Conservation (phyloP, 2,888 invertebrate genomes). For the Latrodectus hesperus region DNA sequence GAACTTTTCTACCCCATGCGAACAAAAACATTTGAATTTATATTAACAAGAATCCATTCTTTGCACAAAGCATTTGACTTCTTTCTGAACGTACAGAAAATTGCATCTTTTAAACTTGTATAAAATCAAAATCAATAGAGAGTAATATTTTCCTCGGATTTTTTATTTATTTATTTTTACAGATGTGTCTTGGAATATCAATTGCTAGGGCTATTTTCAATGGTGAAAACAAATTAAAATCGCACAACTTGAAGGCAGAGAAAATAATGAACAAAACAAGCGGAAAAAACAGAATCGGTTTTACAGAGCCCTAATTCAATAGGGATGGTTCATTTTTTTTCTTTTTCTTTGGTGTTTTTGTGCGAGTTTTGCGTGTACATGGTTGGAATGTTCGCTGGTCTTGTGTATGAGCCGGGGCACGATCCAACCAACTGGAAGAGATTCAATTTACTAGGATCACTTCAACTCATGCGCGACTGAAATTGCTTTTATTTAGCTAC, state of each 20-base stretch:
- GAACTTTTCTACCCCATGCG: too few species aligned
- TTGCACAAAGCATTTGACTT: too few species aligned
- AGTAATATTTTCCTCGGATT: too few species aligned
- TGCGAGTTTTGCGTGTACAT: slow-evolving; percentile 1
- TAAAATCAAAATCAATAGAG: too few species aligned
- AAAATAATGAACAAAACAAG: slow-evolving; percentile 25
- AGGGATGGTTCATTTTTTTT: slow-evolving; percentile 11
- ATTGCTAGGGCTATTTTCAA: too few species aligned
- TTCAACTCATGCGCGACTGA: slow-evolving; percentile 43
- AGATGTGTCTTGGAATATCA: too few species aligned
- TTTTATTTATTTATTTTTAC: too few species aligned
- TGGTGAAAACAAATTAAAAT: not conserved
- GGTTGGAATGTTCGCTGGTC: slow-evolving; percentile 24
- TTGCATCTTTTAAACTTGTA: too few species aligned
- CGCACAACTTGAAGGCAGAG: not conserved
- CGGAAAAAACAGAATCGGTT: slow-evolving; percentile 41
- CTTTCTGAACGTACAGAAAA: too few species aligned
- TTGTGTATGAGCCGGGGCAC: slow-evolving; percentile 6
- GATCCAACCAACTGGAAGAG: slow-evolving; percentile 44
- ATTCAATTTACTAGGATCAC: slow-evolving; percentile 57
- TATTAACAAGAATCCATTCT: too few species aligned
- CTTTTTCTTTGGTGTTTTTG: slow-evolving; percentile 9
- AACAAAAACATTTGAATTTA: too few species aligned
- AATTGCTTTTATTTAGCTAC: slow-evolving; percentile 39
- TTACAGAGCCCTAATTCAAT: slow-evolving; percentile 60